These are phyloP conservation scores for Lochmaea crataegi DNA, from an alignment of 2,888 invertebrate genomes.

Conservation along the genomic window DNA sequence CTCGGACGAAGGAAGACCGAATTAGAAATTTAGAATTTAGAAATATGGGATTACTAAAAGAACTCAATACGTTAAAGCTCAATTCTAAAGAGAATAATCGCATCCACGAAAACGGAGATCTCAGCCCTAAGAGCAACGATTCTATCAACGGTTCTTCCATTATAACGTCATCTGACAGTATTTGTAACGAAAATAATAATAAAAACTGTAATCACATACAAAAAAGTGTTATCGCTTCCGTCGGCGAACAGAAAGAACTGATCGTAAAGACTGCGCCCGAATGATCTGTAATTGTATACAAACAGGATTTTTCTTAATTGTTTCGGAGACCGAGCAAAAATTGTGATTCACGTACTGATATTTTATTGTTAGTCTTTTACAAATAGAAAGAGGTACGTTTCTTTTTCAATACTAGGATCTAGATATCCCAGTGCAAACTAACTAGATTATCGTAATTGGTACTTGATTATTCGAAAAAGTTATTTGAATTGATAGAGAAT, in stretches of 20 bases:
- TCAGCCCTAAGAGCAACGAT: conserved; percentile 33
- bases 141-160: conserved; percentile 54
- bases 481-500: too few relatives aligned
- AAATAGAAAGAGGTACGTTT: conserved; percentile 24
- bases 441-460: too few relatives aligned
- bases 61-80: conserved; percentile 44
- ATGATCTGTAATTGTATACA: conserved; percentile 59
- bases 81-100: conserved; percentile 18
- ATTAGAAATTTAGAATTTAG: conserved; percentile 58
- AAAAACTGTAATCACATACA: conserved; percentile 31
- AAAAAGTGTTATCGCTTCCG: conserved; percentile 50
- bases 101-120: conserved; percentile 39
- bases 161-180: conserved; percentile 45
- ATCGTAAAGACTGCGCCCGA: conserved; percentile 56
- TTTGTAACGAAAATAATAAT: conserved; percentile 27
- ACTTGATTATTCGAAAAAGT: too few relatives aligned
- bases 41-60: conserved; percentile 53
- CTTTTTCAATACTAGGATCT: neutral
- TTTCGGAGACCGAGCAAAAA: conserved; percentile 41
- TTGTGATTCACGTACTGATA: conserved; percentile 39
- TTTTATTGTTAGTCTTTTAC: conserved; percentile 37
- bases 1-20: conserved; percentile 58
- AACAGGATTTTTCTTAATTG: conserved; percentile 42
- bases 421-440: neutral
- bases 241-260: conserved; percentile 50